Evolutionary conservation across 2,113 vertebrate species (phyloP).

Genomic region (Anhinga rufa): DNA sequence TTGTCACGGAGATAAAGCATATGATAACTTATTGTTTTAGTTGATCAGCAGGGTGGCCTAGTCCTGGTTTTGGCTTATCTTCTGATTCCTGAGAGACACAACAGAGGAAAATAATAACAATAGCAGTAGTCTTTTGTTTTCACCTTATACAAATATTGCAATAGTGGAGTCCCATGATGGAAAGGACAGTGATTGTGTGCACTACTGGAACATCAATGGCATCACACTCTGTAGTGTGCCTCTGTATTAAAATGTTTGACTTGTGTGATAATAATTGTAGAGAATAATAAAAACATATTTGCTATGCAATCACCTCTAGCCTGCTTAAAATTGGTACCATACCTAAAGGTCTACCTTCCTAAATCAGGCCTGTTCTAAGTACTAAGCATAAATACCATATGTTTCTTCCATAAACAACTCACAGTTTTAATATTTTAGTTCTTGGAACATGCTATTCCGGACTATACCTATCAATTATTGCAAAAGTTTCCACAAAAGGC

Average conservation of each 20-base stretch:
- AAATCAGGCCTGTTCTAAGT: background rate
- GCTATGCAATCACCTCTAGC: background rate
- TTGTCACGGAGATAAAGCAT: constrained; percentile 28
- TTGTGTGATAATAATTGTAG: background rate
- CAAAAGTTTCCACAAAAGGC: background rate
- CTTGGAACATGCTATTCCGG: background rate
- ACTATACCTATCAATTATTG: background rate
- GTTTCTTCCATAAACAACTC: background rate
- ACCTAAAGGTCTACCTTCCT: background rate
- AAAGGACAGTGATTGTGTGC: background rate
- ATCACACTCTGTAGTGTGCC: background rate
- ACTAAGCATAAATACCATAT: background rate
- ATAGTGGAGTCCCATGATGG: background rate
- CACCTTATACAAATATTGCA: background rate
- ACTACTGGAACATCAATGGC: background rate
- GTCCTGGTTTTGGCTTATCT: constrained; percentile 28
- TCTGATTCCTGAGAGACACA: constrained; percentile 39
- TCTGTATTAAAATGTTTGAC: background rate
- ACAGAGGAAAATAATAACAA: constrained; percentile 20
- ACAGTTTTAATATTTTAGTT: background rate
- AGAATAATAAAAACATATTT: background rate
- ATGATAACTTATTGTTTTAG: constrained; percentile 42
- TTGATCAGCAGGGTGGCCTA: constrained; percentile 48
- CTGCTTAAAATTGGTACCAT: background rate
- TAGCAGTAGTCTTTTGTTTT: background rate